Percentiles rank a stretch among this genome's conserved stretches.
Conservation (phyloP, 2,888 invertebrate genomes). For the Odontomyia ornata region DNA sequence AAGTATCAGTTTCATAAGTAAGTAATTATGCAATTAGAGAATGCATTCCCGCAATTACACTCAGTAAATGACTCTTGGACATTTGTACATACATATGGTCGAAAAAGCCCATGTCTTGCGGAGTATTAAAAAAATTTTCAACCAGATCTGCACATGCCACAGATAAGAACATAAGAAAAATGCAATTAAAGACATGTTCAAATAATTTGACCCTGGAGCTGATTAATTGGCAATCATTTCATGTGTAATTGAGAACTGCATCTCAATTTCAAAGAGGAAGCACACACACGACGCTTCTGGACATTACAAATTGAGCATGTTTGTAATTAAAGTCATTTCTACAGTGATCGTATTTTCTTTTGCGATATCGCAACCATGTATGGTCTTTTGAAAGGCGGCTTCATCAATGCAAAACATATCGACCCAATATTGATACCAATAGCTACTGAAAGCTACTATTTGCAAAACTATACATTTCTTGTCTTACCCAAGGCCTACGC, state of each 20-base stretch:
- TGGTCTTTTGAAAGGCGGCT: background rate
- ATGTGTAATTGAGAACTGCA: slow-evolving; percentile 18
- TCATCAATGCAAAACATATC: slow-evolving; percentile 1
- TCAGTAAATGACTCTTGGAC: no score
- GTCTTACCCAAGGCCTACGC: slow-evolving; percentile 17
- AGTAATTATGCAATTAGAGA: no score
- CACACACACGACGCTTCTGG: slow-evolving; percentile 30
- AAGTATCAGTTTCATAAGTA: no score
- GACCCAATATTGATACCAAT: background rate
- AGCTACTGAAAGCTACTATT: slow-evolving; percentile 35
- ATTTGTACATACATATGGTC: no score
- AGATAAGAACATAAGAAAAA: no score
- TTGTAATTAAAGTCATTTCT: slow-evolving; percentile 29
- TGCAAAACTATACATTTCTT: slow-evolving; percentile 10
- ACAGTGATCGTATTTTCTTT: slow-evolving; percentile 16
- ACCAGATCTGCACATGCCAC: no score
- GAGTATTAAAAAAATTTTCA: no score
- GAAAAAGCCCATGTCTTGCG: no score
- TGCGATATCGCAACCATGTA: slow-evolving; percentile 8
- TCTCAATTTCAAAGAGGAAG: slow-evolving; percentile 17
- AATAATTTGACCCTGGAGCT: background rate
- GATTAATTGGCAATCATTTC: slow-evolving; percentile 15
- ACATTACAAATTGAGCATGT: slow-evolving; percentile 16
- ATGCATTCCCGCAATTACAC: no score
- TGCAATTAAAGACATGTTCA: background rate